These are phyloP conservation scores for Myotis pilosus DNA, from an alignment of 2,797 vertebrate species.

Conservation along the genomic window DNA sequence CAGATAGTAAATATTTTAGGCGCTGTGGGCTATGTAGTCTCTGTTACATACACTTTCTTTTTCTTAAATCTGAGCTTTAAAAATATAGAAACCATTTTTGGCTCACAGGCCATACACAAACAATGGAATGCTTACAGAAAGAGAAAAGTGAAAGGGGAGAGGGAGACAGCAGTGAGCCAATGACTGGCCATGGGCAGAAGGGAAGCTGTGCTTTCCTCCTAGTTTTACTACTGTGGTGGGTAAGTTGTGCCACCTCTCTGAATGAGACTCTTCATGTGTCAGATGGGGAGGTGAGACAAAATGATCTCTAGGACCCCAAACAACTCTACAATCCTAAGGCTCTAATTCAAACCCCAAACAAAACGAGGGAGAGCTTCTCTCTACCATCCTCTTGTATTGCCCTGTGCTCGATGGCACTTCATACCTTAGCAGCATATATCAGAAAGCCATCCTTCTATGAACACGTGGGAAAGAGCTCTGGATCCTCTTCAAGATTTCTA, in stretches of 20 bases:
- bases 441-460: neutral
- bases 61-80: neutral
- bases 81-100: neutral
- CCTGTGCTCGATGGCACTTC: neutral
- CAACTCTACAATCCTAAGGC: neutral
- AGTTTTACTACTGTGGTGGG: neutral
- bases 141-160: neutral
- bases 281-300: neutral
- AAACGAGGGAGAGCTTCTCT: neutral
- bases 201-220: neutral
- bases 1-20: neutral
- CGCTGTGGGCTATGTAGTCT: neutral
- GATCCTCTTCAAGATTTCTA: neutral
- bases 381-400: neutral
- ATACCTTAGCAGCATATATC: neutral
- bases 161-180: fast-evolving
- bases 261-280: neutral
- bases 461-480: neutral
- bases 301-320: neutral
- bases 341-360: neutral
- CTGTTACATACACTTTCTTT: neutral
- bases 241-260: no score
- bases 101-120: neutral
- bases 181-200: fast-evolving
- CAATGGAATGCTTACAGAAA: neutral